Percentiles rank a stretch among this genome's conserved stretches.
Evolutionary conservation across 2,888 invertebrate genomes (phyloP).

Genomic region (Hirudinaria manillensis): DNA sequence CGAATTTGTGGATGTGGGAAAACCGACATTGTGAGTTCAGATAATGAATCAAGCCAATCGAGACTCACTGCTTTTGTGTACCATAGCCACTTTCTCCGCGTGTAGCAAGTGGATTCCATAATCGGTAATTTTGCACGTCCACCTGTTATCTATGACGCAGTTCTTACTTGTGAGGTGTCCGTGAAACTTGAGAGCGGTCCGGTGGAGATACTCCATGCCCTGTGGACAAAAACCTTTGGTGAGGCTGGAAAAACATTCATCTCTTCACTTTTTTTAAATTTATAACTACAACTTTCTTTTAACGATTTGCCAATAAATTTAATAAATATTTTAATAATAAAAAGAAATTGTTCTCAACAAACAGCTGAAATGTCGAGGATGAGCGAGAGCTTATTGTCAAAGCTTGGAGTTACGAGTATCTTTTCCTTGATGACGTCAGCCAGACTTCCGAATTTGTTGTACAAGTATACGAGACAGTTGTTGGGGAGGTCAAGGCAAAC

Average conservation of each 20-base stretch:
- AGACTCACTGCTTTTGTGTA: slow-evolving; percentile 22
- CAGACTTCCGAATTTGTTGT: slow-evolving; percentile 49
- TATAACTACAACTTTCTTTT: neutral
- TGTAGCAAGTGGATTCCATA: slow-evolving; percentile 43
- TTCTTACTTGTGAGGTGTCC: slow-evolving; percentile 49
- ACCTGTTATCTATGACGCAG: slow-evolving; percentile 49
- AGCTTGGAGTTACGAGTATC: slow-evolving; percentile 21
- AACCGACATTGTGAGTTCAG: too few relatives aligned
- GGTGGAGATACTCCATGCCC: slow-evolving; percentile 49
- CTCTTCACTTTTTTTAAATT: neutral
- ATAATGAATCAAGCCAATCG: too few relatives aligned
- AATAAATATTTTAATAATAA: neutral
- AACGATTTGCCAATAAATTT: neutral
- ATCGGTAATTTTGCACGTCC: slow-evolving; percentile 51
- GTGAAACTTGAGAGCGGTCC: slow-evolving; percentile 47
- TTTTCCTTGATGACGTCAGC: slow-evolving; percentile 39
- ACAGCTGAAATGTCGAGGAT: slow-evolving; percentile 33
- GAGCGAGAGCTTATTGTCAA: slow-evolving; percentile 35
- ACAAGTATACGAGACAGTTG: slow-evolving; percentile 49
- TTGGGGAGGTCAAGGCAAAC: slow-evolving; percentile 47
- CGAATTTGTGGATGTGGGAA: neutral
- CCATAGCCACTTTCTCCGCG: slow-evolving; percentile 22
- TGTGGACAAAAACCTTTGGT: slow-evolving; percentile 29
- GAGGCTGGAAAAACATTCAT: too few relatives aligned
- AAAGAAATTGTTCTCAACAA: neutral